These are phyloP conservation scores for Pimpla rufipes DNA, from an alignment of 2,888 invertebrate genomes.

Conservation along the genomic window DNA sequence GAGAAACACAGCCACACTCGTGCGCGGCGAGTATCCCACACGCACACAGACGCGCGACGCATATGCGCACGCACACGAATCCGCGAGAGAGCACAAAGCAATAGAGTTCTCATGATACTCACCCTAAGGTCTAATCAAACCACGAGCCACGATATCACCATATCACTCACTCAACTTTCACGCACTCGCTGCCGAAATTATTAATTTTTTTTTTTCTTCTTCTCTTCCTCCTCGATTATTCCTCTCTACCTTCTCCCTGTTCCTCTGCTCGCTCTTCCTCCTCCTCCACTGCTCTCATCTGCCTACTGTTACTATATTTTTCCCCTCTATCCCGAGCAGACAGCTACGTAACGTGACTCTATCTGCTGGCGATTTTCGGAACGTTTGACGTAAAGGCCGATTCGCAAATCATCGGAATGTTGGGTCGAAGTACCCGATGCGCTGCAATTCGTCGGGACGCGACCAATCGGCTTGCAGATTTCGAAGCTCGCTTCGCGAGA, in stretches of 20 bases:
- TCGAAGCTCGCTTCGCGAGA: neutral
- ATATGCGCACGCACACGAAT: slow-evolving; percentile 25
- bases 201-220: neutral
- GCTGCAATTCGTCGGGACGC: neutral
- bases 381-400: neutral
- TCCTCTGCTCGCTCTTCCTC: slow-evolving; percentile 59
- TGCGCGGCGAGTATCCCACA: neutral
- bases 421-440: neutral
- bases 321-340: slow-evolving; percentile 3
- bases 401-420: neutral
- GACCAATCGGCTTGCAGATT: neutral
- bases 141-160: slow-evolving; percentile 78
- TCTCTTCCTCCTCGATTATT: neutral
- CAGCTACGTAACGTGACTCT: slow-evolving; percentile 7
- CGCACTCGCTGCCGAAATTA: slow-evolving; percentile 66
- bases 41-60: slow-evolving; percentile 36
- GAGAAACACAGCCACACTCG: slow-evolving; percentile 5
- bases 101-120: slow-evolving; percentile 69
- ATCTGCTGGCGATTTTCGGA: slow-evolving; percentile 8
- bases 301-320: slow-evolving; percentile 11
- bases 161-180: slow-evolving; percentile 77
- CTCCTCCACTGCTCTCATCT: slow-evolving; percentile 50
- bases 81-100: slow-evolving; percentile 33
- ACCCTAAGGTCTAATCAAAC: slow-evolving; percentile 78
- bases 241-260: slow-evolving; percentile 28